Base-by-base conservation (phyloP, 2,888 invertebrate genomes). In the Diloba caeruleocephala region DNA sequence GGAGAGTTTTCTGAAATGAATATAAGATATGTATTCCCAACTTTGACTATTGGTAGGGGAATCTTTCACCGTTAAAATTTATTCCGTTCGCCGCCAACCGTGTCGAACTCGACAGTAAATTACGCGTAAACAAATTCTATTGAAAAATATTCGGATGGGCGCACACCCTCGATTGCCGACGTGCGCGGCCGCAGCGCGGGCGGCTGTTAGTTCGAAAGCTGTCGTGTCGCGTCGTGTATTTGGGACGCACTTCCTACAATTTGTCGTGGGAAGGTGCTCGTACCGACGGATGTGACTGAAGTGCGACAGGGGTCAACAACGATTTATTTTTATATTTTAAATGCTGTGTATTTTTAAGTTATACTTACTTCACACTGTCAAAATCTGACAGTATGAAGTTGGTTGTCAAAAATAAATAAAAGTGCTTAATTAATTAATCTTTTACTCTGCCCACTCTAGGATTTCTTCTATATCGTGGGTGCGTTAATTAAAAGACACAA, bases 241-340 rank as follows among this genome's bases (percentile, higher is more conserved):
- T 76, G 74, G 84, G 78, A 74, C 82, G 71, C 75, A 74, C 78
- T 84, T 85, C 85, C 85, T 78, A 81, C 81, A 74, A 82, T 79
- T 81, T 78, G 80, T 74, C 84, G 84, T 85, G 86, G 85, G 85
- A 86, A 86, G 78, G 74, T 32, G 33, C 13, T 28, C 26, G 46
- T 45, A 37, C 32, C 28, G 44, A 33, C 70, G 64, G 70, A 74
- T 67, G 58, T 67, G 45, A 52, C 52, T 45, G 43, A 23, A 39
- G 25, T 54, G 23, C 13, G 29, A 1, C 49, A 67, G 71, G 36
- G 38, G 29, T 7, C 2, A 1, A 9, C 33, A 72, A 71, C 59
- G n/a, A 36, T 56, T 62, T 29, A 14, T 5, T 25, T 41, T 21
- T 15, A 8, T 13, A 13, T 31, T 0, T 33, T n/a, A n/a, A 17